These are phyloP conservation scores for Fregetta grallaria DNA, from an alignment of 2,113 vertebrate genomes.

Conservation along the genomic window DNA sequence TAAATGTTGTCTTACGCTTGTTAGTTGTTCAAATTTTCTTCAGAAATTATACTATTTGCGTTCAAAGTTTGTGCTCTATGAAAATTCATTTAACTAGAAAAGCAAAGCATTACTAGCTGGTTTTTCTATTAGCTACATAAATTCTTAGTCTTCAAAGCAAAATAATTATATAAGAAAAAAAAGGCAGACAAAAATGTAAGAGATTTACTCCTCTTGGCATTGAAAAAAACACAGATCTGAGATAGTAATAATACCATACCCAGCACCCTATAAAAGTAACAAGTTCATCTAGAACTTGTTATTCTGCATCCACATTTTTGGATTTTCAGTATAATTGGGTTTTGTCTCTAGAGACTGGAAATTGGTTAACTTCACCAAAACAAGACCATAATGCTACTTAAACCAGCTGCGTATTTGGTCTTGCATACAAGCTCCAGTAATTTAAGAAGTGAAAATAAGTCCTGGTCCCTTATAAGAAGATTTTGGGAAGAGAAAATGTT, in stretches of 20 bases:
- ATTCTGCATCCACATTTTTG: neutral
- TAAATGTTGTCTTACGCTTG: slow-evolving; percentile 18
- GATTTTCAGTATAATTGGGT: neutral
- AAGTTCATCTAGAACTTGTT: neutral
- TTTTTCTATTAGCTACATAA: neutral
- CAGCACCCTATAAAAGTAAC: neutral
- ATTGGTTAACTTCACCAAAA: neutral
- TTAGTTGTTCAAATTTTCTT: neutral
- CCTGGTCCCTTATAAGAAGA: neutral
- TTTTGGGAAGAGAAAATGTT: neutral
- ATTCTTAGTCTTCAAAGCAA: neutral
- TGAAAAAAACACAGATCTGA: neutral
- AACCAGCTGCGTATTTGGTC: neutral
- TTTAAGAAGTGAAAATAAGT: neutral
- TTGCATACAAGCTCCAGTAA: neutral
- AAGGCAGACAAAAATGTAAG: neutral
- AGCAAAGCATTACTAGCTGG: neutral
- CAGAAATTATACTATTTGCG: neutral
- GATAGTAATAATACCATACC: neutral
- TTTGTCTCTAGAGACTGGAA: neutral
- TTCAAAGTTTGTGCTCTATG: neutral
- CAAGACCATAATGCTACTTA: neutral
- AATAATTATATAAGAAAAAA: neutral
- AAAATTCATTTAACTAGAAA: neutral
- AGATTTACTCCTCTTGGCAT: neutral